Conservation (phyloP, 2,797 vertebrate species). For the Loriculus beryllinus region DNA sequence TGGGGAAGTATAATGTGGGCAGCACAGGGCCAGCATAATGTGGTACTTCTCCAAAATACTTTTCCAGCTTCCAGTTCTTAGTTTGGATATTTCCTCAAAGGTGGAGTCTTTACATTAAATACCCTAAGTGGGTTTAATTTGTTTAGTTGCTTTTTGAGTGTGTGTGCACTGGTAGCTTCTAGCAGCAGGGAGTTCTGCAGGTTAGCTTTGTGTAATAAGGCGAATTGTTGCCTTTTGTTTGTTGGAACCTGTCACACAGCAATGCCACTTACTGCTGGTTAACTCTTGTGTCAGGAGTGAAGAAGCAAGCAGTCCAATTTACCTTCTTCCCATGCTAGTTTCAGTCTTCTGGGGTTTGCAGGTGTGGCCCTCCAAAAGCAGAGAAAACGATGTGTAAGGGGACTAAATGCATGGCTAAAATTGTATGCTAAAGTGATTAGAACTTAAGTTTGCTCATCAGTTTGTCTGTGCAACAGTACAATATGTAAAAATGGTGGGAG, state of each 20-base stretch:
- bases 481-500: rapidly evolving
- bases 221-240: neutral
- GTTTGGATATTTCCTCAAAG: neutral
- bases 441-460: neutral
- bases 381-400: neutral
- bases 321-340: neutral
- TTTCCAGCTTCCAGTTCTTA: neutral
- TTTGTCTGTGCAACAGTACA: neutral
- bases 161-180: neutral
- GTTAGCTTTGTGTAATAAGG: neutral
- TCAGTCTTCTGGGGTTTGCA: neutral
- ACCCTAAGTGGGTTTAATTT: neutral
- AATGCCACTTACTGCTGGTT: neutral
- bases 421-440: neutral
- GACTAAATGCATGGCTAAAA: neutral
- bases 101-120: neutral
- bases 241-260: neutral
- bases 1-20: neutral
- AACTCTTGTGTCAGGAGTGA: neutral
- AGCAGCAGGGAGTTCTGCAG: neutral
- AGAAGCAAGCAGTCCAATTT: neutral
- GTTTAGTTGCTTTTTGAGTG: neutral
- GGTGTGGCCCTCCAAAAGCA: neutral
- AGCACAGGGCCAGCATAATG: neutral
- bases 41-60: neutral